Evolutionary conservation across 2,113 vertebrate genomes (phyloP), one percentile per base, ranked within the genome.

Genomic region (Plecturocebus donacophilus): DNA sequence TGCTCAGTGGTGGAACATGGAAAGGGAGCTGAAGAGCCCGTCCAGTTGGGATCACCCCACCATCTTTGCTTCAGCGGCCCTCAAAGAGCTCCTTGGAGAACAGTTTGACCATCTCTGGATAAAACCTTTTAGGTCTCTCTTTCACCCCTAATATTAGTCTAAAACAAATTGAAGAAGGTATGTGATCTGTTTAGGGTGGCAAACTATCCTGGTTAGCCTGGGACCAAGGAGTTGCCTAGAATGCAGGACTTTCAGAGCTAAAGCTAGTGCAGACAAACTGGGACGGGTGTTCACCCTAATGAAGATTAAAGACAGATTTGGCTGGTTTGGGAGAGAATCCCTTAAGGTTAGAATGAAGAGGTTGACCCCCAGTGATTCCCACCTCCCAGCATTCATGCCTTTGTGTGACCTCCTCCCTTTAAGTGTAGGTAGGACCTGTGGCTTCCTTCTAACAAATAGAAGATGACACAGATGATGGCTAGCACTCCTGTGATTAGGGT

Each of bases 401-500:
- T 25, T 32, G 2, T 71, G 3, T 3, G 13, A 94, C 32, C 21
- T 23, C 52, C 32, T 90, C 27, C 47, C 13, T 47, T 68, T 61
- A 20, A 64, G 45, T 38, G 32, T 68, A 23, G 25, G 21, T 17
- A 19, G 68, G 61, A 40, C 35, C 49, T 16, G 19, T n/a, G 21
- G 49, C 49, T 52, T 93, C 35, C 73, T 30, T 89, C 71, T 45
- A 81, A 79, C 14, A 27, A 75, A 27, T 16, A 71, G 42, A 91
- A 68, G 2, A 77, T 0, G 3, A 38, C 7, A 42, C 64, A 86
- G 35, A 32, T 23, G 8, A 23, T 6, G 32, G 47, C 4, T 20
- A 35, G 23, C 35, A 40, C 11, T 23, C 40, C 5, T 5, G 6
- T 19, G 30, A 42, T 13, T 64, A 70, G 0, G 0, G 9, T 11